A percentile compares a stretch with the other conserved stretches of the same genome.
These are phyloP conservation scores for Lucilia sericata DNA, from an alignment of 1,140 invertebrate genomes.

Conservation along the genomic window DNA sequence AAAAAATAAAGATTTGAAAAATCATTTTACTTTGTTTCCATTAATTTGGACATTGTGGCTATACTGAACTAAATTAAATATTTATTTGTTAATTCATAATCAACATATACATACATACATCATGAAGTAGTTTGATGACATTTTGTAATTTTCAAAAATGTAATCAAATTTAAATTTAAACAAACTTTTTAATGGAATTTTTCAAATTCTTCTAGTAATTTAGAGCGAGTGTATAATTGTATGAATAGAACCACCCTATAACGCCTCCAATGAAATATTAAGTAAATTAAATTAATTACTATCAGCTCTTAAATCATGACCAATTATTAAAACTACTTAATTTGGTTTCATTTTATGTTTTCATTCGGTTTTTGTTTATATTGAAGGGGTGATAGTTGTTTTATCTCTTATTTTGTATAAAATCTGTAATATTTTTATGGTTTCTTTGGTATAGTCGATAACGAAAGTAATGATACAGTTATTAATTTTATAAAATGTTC, in stretches of 20 bases:
- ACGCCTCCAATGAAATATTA: neutral
- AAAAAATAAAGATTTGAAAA: no score
- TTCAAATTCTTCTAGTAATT: neutral
- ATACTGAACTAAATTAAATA: neutral
- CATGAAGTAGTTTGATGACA: no score
- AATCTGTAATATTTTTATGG: no score
- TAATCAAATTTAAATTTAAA: neutral
- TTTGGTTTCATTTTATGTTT: neutral
- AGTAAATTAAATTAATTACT: conserved; percentile 38
- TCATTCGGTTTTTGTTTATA: neutral
- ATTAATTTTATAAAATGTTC: no score
- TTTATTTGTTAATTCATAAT: no score
- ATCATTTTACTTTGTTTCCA: no score
- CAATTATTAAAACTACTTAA: conserved; percentile 39
- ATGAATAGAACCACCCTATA: neutral
- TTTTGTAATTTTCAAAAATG: neutral
- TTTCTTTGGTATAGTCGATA: no score
- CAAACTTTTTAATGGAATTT: neutral
- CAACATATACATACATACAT: no score
- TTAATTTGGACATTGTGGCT: neutral
- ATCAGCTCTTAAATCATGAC: conserved; percentile 45
- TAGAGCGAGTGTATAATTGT: neutral
- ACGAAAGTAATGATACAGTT: no score
- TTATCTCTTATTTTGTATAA: neutral
- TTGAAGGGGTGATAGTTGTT: neutral